phyloP scores from a whole-genome alignment of 1,140 invertebrate genomes.

The Eumeta japonica region DNA sequence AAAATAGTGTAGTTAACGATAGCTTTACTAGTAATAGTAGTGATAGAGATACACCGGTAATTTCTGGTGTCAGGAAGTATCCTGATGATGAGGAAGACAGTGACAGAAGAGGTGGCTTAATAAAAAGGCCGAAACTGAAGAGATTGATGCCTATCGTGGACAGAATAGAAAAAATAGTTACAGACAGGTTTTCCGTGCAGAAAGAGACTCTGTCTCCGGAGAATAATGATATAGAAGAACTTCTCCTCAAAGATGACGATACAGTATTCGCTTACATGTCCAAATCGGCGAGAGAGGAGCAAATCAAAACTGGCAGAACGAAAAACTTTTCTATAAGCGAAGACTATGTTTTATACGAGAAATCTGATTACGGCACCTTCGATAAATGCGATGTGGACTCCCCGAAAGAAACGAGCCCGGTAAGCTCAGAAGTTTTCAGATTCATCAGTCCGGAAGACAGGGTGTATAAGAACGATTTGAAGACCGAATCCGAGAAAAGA shows the following conservation, averaged over 20 bases:
- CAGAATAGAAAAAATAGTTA: slow-evolving; percentile 39
- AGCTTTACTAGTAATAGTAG: too few relatives aligned
- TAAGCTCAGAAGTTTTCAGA: slow-evolving; percentile 18
- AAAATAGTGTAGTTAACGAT: too few relatives aligned
- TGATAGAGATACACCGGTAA: slow-evolving; percentile 14
- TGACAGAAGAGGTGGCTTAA: slow-evolving; percentile 20
- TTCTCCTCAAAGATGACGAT: slow-evolving; percentile 40
- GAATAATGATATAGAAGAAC: slow-evolving; percentile 33
- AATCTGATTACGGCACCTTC: slow-evolving; percentile 48
- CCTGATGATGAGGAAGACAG: slow-evolving; percentile 28
- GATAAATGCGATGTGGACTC: slow-evolving; percentile 30
- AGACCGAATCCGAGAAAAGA: too few relatives aligned
- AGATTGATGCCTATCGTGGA: slow-evolving; percentile 38
- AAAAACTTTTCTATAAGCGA: slow-evolving; percentile 37
- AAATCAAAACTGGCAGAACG: slow-evolving; percentile 32
- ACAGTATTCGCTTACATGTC: slow-evolving; percentile 34
- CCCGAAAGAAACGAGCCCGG: slow-evolving; percentile 23
- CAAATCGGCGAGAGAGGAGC: slow-evolving; percentile 16
- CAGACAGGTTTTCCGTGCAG: slow-evolving; percentile 29
- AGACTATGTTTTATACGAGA: slow-evolving; percentile 45
- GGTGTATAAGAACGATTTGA: not conserved
- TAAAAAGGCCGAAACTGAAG: slow-evolving; percentile 46
- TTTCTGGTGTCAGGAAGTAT: slow-evolving; percentile 9
- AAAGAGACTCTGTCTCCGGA: slow-evolving; percentile 14
- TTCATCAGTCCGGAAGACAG: slow-evolving; percentile 26